These are phyloP conservation scores for Microtus obscurus DNA, from an alignment of 2,797 vertebrate genomes.

Conservation along the genomic window DNA sequence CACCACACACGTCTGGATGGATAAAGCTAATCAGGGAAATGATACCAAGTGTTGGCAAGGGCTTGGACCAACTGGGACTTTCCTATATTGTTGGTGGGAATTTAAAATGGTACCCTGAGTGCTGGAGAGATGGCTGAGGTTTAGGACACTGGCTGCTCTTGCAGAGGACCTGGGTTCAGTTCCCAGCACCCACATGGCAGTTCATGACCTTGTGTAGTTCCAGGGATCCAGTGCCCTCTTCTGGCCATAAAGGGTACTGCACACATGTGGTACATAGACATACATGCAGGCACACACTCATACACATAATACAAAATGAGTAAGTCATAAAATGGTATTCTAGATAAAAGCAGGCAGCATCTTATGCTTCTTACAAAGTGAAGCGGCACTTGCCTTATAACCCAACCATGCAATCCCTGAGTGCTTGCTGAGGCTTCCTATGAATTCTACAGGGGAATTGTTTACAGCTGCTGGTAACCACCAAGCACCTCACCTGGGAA, in stretches of 20 bases:
- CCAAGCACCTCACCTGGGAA: neutral
- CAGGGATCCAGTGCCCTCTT: neutral
- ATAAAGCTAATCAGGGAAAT: neutral
- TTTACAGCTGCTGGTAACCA: no score
- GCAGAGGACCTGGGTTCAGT: neutral
- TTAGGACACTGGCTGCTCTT: neutral
- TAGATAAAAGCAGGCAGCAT: neutral
- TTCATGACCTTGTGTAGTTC: neutral
- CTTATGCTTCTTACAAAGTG: neutral
- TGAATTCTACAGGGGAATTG: neutral
- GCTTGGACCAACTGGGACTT: neutral
- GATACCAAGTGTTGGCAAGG: neutral
- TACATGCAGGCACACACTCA: neutral
- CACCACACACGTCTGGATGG: rapidly evolving
- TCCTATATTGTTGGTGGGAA: rapidly evolving
- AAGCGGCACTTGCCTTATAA: neutral
- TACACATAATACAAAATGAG: neutral
- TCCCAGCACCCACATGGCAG: neutral
- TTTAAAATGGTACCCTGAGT: neutral
- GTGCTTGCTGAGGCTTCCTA: neutral
- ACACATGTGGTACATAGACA: neutral
- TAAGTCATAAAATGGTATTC: no score
- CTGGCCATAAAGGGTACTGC: neutral
- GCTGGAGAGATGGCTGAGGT: neutral
- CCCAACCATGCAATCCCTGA: neutral